A percentile compares a stretch with the other conserved stretches of the same genome.
Conservation (phyloP, 2,888 invertebrate species). For the Auanema sp. region DNA sequence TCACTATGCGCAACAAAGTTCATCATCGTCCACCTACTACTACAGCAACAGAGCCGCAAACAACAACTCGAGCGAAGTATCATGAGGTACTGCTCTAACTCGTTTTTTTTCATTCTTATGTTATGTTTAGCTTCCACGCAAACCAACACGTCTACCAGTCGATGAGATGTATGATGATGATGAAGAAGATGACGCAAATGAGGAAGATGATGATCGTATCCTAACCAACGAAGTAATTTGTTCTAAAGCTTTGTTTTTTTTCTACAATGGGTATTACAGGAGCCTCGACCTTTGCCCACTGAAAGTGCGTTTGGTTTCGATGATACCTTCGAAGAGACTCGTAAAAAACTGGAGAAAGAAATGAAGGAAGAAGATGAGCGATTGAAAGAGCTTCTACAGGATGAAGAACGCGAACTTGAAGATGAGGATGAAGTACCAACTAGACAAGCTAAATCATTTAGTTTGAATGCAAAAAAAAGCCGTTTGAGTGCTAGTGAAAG, state of each 20-base stretch:
- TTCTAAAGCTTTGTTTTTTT: background rate
- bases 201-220: slow-evolving; percentile 13
- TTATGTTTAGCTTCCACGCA: too few species aligned
- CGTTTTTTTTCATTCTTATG: too few species aligned
- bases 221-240: background rate
- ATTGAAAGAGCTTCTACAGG: slow-evolving; percentile 31
- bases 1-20: too few species aligned
- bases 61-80: too few species aligned
- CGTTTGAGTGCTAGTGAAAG: slow-evolving; percentile 3
- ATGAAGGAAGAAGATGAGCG: slow-evolving; percentile 42
- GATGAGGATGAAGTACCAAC: slow-evolving; percentile 19
- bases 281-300: background rate
- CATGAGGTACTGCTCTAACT: too few species aligned
- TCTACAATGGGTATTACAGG: background rate
- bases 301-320: slow-evolving; percentile 19
- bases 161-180: background rate
- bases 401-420: slow-evolving; percentile 35
- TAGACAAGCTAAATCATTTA: background rate
- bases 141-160: background rate
- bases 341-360: slow-evolving; percentile 35
- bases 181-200: slow-evolving; percentile 14
- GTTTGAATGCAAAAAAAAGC: background rate
- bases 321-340: slow-evolving; percentile 33
- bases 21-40: too few species aligned
- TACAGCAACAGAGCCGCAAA: too few species aligned